Evolutionary conservation across 2,113 vertebrate genomes (phyloP), one percentile per base, ranked within the genome.

Genomic region (Bubo blakistoni): DNA sequence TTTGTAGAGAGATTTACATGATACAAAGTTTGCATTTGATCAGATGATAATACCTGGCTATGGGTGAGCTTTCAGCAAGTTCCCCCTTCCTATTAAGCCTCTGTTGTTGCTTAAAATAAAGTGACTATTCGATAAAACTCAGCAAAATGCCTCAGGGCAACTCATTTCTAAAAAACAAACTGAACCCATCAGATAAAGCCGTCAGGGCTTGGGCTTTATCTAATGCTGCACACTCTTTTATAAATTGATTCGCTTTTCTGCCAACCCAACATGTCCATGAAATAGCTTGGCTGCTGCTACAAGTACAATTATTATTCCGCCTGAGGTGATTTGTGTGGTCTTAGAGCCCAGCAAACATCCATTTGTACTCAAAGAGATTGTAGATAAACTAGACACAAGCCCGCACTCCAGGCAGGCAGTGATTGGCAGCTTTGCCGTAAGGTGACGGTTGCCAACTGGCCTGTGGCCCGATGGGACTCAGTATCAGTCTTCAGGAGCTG

Each of bases 161-260:
- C 84, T 97, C 67, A 76, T 54, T 96, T 97, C 86, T 94, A 1
- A 96, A 96, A 98, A 98, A 84, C 94, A 97, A 97, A 95, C 94
- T 73, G 93, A 97, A 95, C 29, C 62, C 80, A 95, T 98, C 97
- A 97, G 97, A 97, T 98, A 97, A 98, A 97, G 87, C 96, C 38
- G 46, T 95, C 88, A 93, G 88, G 90, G 88, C 74, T 88, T 69
- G 70, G 74, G 80, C 94, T 98, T 98, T 98, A 98, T 98, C 97
- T 98, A 97, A 96, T 16, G 25, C 94, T 96, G 92, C 96, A 97
- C 96, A 92, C 93, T 93, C 91, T 96, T 98, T 97, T 95, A 88
- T 96, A 98, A 98, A 98, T 97, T 97, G 97, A 98, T 98, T 98
- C 96, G 58, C 95, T 97, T 96, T 95, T 96, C 97, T 98, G 94